Conservation (phyloP, 2,797 vertebrate species). For the Acridotheres tristis region DNA sequence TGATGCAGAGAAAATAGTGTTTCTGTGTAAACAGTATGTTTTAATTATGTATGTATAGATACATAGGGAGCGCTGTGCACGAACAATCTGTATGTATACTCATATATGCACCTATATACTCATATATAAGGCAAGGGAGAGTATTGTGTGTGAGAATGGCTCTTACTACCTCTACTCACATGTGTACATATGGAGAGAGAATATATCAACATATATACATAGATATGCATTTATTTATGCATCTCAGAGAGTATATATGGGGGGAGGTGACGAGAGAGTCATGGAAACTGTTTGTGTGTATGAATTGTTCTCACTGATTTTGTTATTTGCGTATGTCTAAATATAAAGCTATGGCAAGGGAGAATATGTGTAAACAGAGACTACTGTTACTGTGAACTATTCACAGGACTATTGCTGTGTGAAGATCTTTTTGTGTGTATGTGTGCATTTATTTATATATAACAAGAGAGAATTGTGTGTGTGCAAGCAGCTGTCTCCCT, state of each 20-base stretch:
- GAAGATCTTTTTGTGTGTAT: not conserved
- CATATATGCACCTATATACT: not conserved
- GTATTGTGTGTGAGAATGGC: not conserved
- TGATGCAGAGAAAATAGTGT: not conserved
- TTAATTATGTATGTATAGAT: not conserved
- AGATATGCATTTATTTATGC: not conserved
- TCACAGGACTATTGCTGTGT: not conserved
- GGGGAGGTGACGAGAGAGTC: rapidly evolving
- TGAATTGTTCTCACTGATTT: not conserved
- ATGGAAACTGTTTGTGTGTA: not conserved
- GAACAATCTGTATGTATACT: not conserved
- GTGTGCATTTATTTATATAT: not conserved
- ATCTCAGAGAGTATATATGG: not conserved
- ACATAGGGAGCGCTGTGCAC: not conserved
- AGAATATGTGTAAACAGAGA: not conserved
- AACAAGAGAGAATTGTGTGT: not conserved
- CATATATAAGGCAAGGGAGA: not conserved
- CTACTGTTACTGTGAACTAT: not conserved
- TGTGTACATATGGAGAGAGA: not conserved
- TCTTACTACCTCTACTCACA: not conserved
- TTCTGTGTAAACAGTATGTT: not conserved
- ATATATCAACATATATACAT: not conserved
- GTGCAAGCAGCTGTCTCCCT: not conserved
- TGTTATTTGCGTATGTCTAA: not conserved
- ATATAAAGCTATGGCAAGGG: not conserved